Evolutionary conservation across 1,140 invertebrate species (phyloP).

Genomic region (Procambarus clarkii): DNA sequence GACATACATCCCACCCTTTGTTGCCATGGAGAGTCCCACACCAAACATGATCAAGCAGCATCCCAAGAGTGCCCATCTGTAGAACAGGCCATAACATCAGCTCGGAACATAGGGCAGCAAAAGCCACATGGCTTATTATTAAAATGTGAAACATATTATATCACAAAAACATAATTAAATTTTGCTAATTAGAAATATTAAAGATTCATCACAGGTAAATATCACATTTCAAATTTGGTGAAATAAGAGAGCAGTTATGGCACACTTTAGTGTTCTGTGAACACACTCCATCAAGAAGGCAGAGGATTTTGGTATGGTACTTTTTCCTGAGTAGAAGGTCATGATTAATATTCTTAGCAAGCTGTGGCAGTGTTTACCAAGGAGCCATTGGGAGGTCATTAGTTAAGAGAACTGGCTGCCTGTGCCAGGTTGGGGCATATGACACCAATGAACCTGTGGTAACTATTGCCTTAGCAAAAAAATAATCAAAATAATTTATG

Average conservation of each 20-base stretch:
- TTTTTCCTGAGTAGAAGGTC: constrained; percentile 63
- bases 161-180: constrained; percentile 3
- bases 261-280: constrained; percentile 26
- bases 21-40: constrained; percentile 71
- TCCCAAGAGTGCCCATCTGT: constrained; percentile 69
- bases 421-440: constrained; percentile 53
- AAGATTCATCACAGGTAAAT: constrained; percentile 16
- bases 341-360: constrained; percentile 59
- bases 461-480: constrained; percentile 58
- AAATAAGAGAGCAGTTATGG: constrained; percentile 23
- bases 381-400: constrained; percentile 58
- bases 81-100: background rate
- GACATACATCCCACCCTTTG: constrained; percentile 72
- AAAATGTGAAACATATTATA: constrained; percentile 19
- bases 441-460: constrained; percentile 51
- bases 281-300: constrained; percentile 56
- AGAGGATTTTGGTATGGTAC: constrained; percentile 48
- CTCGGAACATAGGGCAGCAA: background rate
- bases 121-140: constrained; percentile 15
- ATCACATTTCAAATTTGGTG: constrained; percentile 10
- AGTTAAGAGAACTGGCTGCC: constrained; percentile 49
- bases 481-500: constrained; percentile 44
- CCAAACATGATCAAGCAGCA: constrained; percentile 64
- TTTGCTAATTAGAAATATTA: background rate
- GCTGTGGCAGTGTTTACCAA: constrained; percentile 62